These are phyloP conservation scores for Anser brachyrhynchus DNA, from an alignment of 2,113 vertebrate species.

Conservation along the genomic window DNA sequence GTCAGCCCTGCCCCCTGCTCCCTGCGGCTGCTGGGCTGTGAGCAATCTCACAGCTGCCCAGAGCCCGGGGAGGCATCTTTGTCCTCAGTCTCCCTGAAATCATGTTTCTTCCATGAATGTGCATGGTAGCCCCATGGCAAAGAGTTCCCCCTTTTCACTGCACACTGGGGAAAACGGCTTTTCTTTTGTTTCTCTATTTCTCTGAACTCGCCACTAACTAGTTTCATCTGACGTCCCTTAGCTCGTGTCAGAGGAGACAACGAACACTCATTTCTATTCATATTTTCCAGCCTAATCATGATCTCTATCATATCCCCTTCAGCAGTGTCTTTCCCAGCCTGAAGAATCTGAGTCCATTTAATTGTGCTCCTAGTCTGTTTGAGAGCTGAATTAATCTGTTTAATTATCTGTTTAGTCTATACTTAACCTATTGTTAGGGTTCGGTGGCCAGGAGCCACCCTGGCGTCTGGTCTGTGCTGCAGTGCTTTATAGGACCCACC, in stretches of 20 bases:
- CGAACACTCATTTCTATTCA: conserved; percentile 2
- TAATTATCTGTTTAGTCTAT: conserved; percentile 67
- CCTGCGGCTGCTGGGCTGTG: rapidly evolving
- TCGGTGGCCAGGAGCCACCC: background rate
- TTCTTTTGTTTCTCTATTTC: background rate
- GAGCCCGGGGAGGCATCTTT: background rate
- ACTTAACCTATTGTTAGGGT: conserved; percentile 38
- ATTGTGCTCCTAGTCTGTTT: background rate
- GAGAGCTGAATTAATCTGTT: conserved; percentile 43
- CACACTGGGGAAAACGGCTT: background rate
- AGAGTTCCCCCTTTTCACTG: background rate
- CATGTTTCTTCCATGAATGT: background rate
- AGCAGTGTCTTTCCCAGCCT: background rate
- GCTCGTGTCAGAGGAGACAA: background rate
- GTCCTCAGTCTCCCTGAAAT: background rate
- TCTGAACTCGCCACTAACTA: conserved; percentile 34
- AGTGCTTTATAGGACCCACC: background rate
- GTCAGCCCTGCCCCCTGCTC: background rate
- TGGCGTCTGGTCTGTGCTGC: background rate
- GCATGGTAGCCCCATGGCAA: conserved; percentile 1
- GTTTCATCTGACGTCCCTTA: conserved; percentile 16
- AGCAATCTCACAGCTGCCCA: rapidly evolving
- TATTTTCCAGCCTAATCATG: conserved; percentile 19
- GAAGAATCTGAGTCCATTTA: conserved; percentile 10
- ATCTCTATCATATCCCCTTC: conserved; percentile 44